Evolutionary conservation across 2,113 vertebrate species (phyloP).

Genomic region (Oreocharis arfaki): DNA sequence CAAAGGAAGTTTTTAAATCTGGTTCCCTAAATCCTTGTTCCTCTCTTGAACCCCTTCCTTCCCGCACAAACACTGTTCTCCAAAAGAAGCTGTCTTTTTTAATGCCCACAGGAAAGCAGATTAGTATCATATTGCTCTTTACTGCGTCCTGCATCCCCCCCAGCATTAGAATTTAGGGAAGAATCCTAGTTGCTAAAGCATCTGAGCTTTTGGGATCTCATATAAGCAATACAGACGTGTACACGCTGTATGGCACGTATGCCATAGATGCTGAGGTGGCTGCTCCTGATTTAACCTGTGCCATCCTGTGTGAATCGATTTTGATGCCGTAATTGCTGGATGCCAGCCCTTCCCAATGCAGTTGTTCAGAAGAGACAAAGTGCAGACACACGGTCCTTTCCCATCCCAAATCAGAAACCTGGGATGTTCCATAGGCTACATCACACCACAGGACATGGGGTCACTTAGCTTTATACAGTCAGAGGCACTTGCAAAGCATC

Average conservation of each 20-base stretch:
- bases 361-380: neutral
- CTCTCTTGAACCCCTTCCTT: neutral
- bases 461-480: neutral
- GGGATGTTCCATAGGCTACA: neutral
- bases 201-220: neutral
- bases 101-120: neutral
- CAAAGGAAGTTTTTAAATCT: neutral
- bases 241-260: neutral
- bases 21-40: neutral
- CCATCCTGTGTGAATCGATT: rapidly evolving
- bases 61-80: neutral
- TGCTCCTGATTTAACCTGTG: neutral
- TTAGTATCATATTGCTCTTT: neutral
- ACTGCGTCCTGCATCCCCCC: neutral
- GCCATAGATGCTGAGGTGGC: neutral
- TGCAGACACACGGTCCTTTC: neutral
- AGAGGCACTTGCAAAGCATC: neutral
- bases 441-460: neutral
- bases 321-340: neutral
- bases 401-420: rapidly evolving
- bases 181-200: neutral
- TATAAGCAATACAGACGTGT: neutral
- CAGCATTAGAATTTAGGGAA: neutral
- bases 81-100: neutral
- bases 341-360: neutral